These are phyloP conservation scores for Staurois parvus DNA, from an alignment of 2,797 vertebrate genomes.

Conservation along the genomic window DNA sequence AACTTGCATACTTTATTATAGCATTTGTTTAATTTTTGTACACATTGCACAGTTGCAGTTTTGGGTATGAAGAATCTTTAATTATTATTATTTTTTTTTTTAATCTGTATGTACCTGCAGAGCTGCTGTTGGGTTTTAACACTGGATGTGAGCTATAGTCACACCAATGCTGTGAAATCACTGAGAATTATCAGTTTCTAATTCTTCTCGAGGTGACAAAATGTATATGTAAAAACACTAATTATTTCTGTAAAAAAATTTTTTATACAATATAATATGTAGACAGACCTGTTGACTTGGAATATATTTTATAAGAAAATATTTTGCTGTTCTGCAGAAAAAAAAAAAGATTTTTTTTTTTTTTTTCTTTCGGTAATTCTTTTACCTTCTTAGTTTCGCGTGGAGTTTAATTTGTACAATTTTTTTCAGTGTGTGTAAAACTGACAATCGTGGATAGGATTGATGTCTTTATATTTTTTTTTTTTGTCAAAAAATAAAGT, in stretches of 20 bases:
- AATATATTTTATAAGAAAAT: constrained; percentile 73
- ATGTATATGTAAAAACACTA: constrained; percentile 73
- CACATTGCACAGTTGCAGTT: constrained; percentile 57
- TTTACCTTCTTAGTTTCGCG: constrained; percentile 62
- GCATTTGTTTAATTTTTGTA: constrained; percentile 35
- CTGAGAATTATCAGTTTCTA: constrained; percentile 70
- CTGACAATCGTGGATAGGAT: constrained; percentile 71
- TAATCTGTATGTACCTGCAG: constrained; percentile 35
- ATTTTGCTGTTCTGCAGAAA: constrained; percentile 75
- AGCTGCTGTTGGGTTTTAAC: constrained; percentile 69
- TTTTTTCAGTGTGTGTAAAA: constrained; percentile 71
- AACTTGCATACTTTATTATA: constrained; percentile 28
- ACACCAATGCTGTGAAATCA: constrained; percentile 76
- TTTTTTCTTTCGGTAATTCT: constrained; percentile 52
- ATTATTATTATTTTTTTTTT: constrained; percentile 26
- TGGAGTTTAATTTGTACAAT: constrained; percentile 70
- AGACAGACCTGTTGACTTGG: constrained; percentile 67
- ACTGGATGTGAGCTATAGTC: constrained; percentile 76
- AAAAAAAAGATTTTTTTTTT: constrained; percentile 59
- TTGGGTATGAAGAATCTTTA: constrained; percentile 33
- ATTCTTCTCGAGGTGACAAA: constrained; percentile 66
- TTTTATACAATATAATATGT: constrained; percentile 73
- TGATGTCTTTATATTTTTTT: constrained; percentile 70
- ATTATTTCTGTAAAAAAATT: constrained; percentile 70
- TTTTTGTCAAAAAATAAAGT: constrained; percentile 63